Evolutionary conservation across 2,113 vertebrate genomes (phyloP).

Genomic region (Geococcyx californianus): DNA sequence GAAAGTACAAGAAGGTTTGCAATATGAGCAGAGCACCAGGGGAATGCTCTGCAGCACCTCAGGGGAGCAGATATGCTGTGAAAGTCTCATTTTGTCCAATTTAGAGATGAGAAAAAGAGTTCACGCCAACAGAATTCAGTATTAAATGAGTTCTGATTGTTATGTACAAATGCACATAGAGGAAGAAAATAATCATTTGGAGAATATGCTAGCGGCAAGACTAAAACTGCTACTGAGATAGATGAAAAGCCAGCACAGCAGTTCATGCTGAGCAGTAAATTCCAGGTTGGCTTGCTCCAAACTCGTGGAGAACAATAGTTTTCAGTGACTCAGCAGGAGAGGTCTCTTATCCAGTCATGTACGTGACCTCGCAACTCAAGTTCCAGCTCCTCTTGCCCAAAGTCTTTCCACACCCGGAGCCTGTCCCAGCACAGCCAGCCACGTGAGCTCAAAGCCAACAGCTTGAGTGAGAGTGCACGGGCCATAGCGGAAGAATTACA

Average conservation of each 20-base stretch:
- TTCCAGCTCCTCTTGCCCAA: not conserved
- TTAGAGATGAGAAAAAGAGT: not conserved
- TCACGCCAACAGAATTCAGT: not conserved
- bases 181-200: not conserved
- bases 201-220: not conserved
- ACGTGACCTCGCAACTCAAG: not conserved
- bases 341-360: not conserved
- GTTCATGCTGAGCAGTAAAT: not conserved
- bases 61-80: not conserved
- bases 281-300: not conserved
- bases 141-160: accelerated
- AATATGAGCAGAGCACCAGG: not conserved
- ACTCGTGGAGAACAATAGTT: not conserved
- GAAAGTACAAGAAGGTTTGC: not conserved
- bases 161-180: accelerated
- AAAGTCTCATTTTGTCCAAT: not conserved
- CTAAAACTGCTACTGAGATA: not conserved
- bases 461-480: not conserved
- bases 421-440: not conserved
- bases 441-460: not conserved
- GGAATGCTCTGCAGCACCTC: not conserved
- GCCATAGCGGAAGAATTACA: too few relatives aligned
- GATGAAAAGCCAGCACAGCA: not conserved
- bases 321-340: not conserved
- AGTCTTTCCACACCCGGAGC: not conserved